Base-by-base conservation (phyloP, 2,888 invertebrate species). In the Gymnoscelis rufifasciata region DNA sequence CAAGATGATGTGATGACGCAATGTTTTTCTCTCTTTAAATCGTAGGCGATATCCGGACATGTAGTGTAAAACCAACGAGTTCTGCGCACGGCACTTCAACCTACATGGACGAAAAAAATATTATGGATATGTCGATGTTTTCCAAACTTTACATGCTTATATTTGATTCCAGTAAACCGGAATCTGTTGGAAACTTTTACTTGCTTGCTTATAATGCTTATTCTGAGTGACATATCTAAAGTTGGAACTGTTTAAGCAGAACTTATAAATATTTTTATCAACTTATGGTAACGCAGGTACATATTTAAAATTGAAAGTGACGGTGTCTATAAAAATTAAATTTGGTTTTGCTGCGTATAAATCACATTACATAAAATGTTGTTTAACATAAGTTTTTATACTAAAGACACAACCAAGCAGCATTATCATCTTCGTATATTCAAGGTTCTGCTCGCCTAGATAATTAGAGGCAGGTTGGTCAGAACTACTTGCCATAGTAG, bases 81-180 rank as follows among this genome's bases (percentile, higher is more conserved):
- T 74, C 66, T 84, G 84, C 86, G 72, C 86, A 87, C 86, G 84
- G 83, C 83, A 82, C 86, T 72, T 58, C 78, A 80, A 77, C 79
- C 83, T 78, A 83, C 71, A 79, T 70, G 74, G 74, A 75, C 76
- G 74, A 81, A 79, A 78, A 77, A 79, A 74, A 68, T 66, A 60
- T 69, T 64, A 64, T 66, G 68, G 75, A 71, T 67, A 68, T 71
- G 68, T 68, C 68, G 68, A 69, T 73, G 60, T 70, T 69, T 74
- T 74, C n/a, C 7, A 15, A 15, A 33, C 3, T 26, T 26, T 26
- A 33, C 31, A 3, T 13, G 8, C 8, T n/a, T 15, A 33, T 8
- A 31, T 31, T 31, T 31, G 13, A 30, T 8, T 31, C n/a, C 14
- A 14, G 12, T 14, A 19, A 19, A 19, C 19, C 19, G 19, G 19